These are phyloP conservation scores for Pyrochroa serraticornis DNA, from an alignment of 2,888 invertebrate species.

Conservation along the genomic window DNA sequence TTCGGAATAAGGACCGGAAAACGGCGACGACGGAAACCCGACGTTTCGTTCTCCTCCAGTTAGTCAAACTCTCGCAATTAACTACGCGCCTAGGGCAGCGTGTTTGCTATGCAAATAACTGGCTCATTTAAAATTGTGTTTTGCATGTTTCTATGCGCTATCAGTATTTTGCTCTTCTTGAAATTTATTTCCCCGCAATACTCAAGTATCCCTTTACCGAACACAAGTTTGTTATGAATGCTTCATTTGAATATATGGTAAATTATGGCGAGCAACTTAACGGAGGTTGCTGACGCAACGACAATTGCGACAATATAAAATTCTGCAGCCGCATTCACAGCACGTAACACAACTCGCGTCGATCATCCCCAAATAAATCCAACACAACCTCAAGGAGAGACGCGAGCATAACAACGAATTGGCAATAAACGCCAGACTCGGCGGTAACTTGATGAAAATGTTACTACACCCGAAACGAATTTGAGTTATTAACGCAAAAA, in stretches of 20 bases:
- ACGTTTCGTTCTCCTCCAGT: conserved; percentile 26
- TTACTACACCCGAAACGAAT: too few species aligned
- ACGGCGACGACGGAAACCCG: too few species aligned
- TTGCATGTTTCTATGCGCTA: conserved; percentile 36
- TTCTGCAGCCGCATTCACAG: conserved; percentile 18
- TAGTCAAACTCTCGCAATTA: conserved; percentile 39
- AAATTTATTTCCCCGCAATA: conserved; percentile 33
- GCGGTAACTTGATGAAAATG: too few species aligned
- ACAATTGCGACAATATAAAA: conserved; percentile 14
- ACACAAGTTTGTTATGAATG: conserved; percentile 32
- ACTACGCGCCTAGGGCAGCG: conserved; percentile 34
- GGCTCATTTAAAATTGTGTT: conserved; percentile 35
- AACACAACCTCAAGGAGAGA: too few species aligned
- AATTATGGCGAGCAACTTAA: conserved; percentile 18
- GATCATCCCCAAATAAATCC: too few species aligned
- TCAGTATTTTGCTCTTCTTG: conserved; percentile 30
- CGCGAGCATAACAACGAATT: too few species aligned
- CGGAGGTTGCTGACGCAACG: neutral
- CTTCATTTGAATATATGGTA: conserved; percentile 25
- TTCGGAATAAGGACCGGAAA: too few species aligned
- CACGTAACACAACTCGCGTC: too few species aligned
- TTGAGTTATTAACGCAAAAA: too few species aligned
- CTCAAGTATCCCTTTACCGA: conserved; percentile 34
- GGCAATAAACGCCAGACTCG: too few species aligned
- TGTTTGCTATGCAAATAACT: conserved; percentile 39